Evolutionary conservation across 2,888 invertebrate species (phyloP).

Genomic region (Andrena hattorfiana): DNA sequence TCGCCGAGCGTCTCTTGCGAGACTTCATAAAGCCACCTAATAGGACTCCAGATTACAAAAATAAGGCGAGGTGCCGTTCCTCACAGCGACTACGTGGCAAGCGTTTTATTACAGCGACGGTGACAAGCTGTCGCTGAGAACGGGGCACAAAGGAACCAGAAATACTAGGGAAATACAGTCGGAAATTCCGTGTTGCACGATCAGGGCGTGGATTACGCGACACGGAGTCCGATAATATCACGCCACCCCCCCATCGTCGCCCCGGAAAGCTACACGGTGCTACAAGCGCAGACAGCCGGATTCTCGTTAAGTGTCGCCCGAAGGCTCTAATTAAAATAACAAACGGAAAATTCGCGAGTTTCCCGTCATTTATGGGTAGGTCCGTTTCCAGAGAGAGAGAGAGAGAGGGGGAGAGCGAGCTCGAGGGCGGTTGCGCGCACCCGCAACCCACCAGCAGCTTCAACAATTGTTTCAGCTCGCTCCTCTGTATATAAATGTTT

Average conservation of each 20-base stretch:
- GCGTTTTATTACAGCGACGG: no score
- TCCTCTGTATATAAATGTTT: constrained; percentile 81
- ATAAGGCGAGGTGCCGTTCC: no score
- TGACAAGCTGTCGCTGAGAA: neutral
- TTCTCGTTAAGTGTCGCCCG: constrained; percentile 75
- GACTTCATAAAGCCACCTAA: no score
- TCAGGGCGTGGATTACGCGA: constrained; percentile 33
- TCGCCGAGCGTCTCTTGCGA: no score
- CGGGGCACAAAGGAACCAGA: neutral
- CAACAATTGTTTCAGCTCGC: constrained; percentile 67
- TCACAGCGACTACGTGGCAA: no score
- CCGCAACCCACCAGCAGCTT: neutral
- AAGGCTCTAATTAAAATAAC: constrained; percentile 84
- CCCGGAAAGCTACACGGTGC: constrained; percentile 50
- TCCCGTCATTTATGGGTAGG: constrained; percentile 66
- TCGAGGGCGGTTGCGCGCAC: constrained; percentile 43
- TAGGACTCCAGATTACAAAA: no score
- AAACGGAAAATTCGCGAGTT: constrained; percentile 77
- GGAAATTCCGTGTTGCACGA: constrained; percentile 32
- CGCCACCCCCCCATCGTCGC: constrained; percentile 27
- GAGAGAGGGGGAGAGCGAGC: constrained; percentile 13
- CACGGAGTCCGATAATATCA: constrained; percentile 51
- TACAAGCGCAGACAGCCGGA: constrained; percentile 59
- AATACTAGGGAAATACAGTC: neutral
- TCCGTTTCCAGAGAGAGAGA: constrained; percentile 41